These are phyloP conservation scores for Yponomeuta plumbellus DNA, from an alignment of 2,888 invertebrate genomes.

Conservation along the genomic window DNA sequence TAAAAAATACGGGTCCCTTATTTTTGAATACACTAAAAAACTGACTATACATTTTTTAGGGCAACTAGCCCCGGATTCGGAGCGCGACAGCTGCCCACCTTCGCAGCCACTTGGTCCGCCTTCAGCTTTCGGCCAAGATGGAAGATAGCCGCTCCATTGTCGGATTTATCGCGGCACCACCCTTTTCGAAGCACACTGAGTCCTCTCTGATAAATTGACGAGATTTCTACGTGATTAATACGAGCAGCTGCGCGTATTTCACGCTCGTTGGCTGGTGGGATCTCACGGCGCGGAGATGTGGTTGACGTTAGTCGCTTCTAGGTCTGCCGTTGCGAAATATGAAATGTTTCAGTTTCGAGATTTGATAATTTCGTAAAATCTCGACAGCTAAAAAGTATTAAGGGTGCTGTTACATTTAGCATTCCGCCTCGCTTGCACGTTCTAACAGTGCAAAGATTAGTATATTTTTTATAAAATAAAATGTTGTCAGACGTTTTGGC, in stretches of 20 bases:
- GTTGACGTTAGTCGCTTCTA: too few relatives aligned
- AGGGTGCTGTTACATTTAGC: background rate
- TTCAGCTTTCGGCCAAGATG: constrained; percentile 7
- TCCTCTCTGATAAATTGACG: constrained; percentile 36
- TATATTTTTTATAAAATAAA: too few relatives aligned
- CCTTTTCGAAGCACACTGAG: constrained; percentile 16
- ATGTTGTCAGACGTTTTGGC: background rate
- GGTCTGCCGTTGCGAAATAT: too few relatives aligned
- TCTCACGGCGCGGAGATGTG: background rate
- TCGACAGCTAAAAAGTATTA: too few relatives aligned
- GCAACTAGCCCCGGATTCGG: too few relatives aligned
- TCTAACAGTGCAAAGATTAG: too few relatives aligned
- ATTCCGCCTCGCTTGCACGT: too few relatives aligned
- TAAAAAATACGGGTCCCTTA: too few relatives aligned
- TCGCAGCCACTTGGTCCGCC: background rate
- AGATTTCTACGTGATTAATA: constrained; percentile 44
- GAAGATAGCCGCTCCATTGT: constrained; percentile 16
- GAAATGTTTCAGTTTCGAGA: too few relatives aligned
- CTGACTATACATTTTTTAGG: too few relatives aligned
- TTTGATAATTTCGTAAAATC: too few relatives aligned
- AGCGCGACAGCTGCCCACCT: background rate
- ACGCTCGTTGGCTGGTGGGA: background rate
- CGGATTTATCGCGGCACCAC: constrained; percentile 18
- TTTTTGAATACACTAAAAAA: too few relatives aligned
- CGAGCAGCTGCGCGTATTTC: background rate